A percentile compares a stretch with the other conserved stretches of the same genome.
These are phyloP conservation scores for Galeruca laticollis DNA, from an alignment of 2,888 invertebrate genomes.

Conservation along the genomic window DNA sequence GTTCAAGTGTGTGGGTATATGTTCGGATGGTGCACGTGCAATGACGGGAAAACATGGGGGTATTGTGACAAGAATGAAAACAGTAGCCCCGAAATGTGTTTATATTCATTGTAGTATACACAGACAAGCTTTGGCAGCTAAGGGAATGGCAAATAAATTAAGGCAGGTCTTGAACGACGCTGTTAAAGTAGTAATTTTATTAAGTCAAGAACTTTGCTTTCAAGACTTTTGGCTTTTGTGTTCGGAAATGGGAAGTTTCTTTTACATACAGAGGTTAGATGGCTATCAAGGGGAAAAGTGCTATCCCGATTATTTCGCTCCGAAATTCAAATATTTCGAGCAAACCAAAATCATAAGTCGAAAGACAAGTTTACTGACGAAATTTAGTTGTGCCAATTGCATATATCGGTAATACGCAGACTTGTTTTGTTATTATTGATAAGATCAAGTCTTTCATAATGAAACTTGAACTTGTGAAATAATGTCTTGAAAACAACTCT, in stretches of 20 bases:
- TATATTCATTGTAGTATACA: slow-evolving; percentile 18
- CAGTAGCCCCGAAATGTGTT: neutral
- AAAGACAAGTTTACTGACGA: too few species aligned
- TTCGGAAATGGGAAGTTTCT: slow-evolving; percentile 19
- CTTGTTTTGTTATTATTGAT: slow-evolving; percentile 1
- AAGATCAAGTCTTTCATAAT: neutral
- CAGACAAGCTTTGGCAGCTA: too few species aligned
- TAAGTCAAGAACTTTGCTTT: slow-evolving; percentile 14
- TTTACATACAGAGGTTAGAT: slow-evolving; percentile 14
- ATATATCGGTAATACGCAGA: too few species aligned
- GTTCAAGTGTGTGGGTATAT: slow-evolving; percentile 3
- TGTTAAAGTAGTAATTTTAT: slow-evolving; percentile 22
- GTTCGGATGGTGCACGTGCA: slow-evolving; percentile 12
- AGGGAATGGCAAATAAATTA: slow-evolving; percentile 14
- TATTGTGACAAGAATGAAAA: slow-evolving; percentile 8
- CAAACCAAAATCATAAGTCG: too few species aligned
- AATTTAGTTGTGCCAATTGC: too few species aligned
- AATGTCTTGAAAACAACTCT: too few species aligned
- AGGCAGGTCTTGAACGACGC: slow-evolving; percentile 11
- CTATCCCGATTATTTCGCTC: neutral
- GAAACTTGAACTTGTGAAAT: neutral
- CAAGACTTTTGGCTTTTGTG: neutral
- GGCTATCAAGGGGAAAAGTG: slow-evolving; percentile 16
- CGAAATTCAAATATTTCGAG: too few species aligned
- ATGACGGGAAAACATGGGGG: slow-evolving; percentile 6